Percentiles rank a stretch among this genome's conserved stretches.
These are phyloP conservation scores for Cossypha caffra DNA, from an alignment of 2,797 vertebrate genomes.

Conservation along the genomic window DNA sequence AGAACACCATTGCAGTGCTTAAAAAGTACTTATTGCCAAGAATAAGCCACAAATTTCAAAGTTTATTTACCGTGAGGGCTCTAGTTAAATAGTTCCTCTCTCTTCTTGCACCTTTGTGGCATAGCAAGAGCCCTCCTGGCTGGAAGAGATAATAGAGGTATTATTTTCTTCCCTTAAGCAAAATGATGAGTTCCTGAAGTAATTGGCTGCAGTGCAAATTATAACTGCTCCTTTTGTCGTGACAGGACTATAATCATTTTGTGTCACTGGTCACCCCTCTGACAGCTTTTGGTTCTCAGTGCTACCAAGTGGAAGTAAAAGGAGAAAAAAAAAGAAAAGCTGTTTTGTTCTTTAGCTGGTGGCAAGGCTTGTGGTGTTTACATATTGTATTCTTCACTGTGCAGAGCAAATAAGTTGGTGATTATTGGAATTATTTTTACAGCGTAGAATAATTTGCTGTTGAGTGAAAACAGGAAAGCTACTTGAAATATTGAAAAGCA, in stretches of 20 bases:
- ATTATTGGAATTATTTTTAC: slow-evolving; percentile 59
- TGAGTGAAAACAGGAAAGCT: slow-evolving; percentile 29
- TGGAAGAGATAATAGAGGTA: neutral
- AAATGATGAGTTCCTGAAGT: slow-evolving; percentile 42
- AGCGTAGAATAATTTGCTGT: slow-evolving; percentile 48
- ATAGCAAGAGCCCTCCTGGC: neutral
- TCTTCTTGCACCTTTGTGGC: neutral
- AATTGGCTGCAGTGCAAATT: slow-evolving; percentile 65
- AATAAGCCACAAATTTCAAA: neutral
- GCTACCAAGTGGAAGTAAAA: slow-evolving; percentile 28
- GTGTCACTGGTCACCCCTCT: slow-evolving; percentile 62
- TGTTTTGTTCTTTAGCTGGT: neutral
- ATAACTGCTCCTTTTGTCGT: slow-evolving; percentile 56
- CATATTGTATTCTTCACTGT: neutral
- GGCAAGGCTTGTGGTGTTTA: neutral
- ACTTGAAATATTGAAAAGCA: slow-evolving; percentile 41
- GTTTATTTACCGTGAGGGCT: neutral
- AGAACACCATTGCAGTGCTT: neutral
- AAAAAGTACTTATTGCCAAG: neutral
- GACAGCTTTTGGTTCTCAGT: slow-evolving; percentile 41
- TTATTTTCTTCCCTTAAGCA: slow-evolving; percentile 35
- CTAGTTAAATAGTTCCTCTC: neutral
- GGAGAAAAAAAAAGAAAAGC: neutral
- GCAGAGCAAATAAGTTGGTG: slow-evolving; percentile 26
- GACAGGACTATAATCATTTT: slow-evolving; percentile 71